phyloP scores from a whole-genome alignment of 2,888 invertebrate species.

The Pterostichus niger region DNA sequence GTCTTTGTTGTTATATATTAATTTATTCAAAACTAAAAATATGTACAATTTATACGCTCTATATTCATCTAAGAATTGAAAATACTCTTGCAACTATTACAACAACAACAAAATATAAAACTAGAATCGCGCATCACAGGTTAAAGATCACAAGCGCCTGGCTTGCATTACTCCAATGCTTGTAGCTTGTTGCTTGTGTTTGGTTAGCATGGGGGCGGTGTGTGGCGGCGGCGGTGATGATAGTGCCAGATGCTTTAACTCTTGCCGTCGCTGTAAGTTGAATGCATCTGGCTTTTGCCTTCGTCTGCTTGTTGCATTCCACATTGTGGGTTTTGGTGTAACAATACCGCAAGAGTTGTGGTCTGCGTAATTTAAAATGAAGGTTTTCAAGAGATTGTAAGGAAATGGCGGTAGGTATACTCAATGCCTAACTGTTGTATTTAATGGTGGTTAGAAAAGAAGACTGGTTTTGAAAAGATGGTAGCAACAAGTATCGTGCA shows the following conservation, averaged over 20 bases:
- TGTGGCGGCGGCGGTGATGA: not conserved
- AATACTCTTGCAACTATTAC: too few relatives aligned
- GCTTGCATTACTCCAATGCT: too few relatives aligned
- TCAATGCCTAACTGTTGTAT: not conserved
- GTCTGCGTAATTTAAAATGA: not conserved
- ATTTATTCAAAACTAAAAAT: too few relatives aligned
- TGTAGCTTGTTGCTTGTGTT: constrained; percentile 17
- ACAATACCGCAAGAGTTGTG: not conserved
- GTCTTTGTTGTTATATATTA: too few relatives aligned
- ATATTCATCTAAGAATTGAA: too few relatives aligned
- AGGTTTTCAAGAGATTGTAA: not conserved
- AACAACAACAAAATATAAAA: too few relatives aligned
- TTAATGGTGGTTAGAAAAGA: not conserved
- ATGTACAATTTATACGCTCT: too few relatives aligned
- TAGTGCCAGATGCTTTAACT: constrained; percentile 12
- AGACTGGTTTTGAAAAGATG: not conserved
- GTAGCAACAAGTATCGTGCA: too few relatives aligned
- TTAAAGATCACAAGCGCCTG: not conserved
- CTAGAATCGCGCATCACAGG: too few relatives aligned
- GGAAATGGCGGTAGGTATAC: not conserved
- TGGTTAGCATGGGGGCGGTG: not conserved
- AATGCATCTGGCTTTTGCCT: not conserved
- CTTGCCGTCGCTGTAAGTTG: not conserved
- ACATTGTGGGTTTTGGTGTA: not conserved
- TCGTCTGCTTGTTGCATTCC: constrained; percentile 11